Evolutionary conservation across 2,888 invertebrate species (phyloP), one percentile per base, ranked within the genome.

Genomic region (Bhutanitis thaidina): DNA sequence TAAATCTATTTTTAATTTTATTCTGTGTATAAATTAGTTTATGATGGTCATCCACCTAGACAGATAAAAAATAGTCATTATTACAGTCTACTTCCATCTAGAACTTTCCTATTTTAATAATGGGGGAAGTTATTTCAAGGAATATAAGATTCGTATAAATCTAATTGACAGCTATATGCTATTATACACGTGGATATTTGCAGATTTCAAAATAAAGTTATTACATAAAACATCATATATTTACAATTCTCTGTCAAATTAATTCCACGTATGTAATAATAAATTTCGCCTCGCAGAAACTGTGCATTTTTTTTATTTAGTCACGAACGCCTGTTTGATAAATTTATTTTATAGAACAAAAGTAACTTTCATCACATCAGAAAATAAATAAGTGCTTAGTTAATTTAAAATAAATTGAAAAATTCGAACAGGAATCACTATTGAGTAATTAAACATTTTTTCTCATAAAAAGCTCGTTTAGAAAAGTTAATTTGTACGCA

Each of bases 1-100:
- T 86, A 83, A 80, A 79, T 81, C 82, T 83, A 85, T 81, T 77
- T 77, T 76, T 75, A 73, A 77, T 79, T 84, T 80, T 80, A 74
- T 77, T 74, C 77, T 81, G 85, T 86, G 85, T 87, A 88, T 87
- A 87, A 89, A 87, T 88, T 86, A 88, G 77, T 85, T 85, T 85
- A 84, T 77, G 86, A 86, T 87, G 87, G 87, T 86, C 84, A 75
- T 77, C 85, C 86, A 86, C 80, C 85, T 80, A 86, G 86, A 87
- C 77, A 85, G 85, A 83, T 87, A 87, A 86, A 87, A 88, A 88
- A 86, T 87, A 86, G 78, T 86, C 73, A 74, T 78, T 58, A 73
- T 81, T 82, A 85, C 80, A 83, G 71, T 80, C 86, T 87, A 86
- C 82, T 73, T 86, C 82, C 72, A 81, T 77, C 80, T 85, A 84